A percentile compares a stretch with the other conserved stretches of the same genome.
These are phyloP conservation scores for Epinephelus coioides DNA, from an alignment of 2,797 vertebrate species.

Conservation along the genomic window DNA sequence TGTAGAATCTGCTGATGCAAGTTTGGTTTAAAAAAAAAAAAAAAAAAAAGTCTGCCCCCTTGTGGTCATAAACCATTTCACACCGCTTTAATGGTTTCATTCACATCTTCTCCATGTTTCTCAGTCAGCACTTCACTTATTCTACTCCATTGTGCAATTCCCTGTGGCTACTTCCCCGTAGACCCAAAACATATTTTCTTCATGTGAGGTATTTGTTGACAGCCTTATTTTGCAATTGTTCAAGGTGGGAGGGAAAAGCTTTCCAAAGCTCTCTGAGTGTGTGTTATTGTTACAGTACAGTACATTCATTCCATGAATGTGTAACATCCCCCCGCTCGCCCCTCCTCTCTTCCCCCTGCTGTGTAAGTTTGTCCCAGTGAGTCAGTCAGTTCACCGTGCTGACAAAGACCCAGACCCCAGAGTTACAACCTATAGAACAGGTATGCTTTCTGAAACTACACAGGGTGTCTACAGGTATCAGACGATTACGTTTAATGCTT, in stretches of 20 bases:
- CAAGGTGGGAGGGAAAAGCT: conserved; percentile 61
- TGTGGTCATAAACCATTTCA: conserved; percentile 7
- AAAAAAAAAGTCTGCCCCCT: neutral
- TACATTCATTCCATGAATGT: conserved; percentile 69
- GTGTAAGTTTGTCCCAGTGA: conserved; percentile 67
- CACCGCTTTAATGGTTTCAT: conserved; percentile 46
- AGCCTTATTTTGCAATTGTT: conserved; percentile 78
- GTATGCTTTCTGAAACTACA: conserved; percentile 10
- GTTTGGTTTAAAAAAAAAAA: neutral
- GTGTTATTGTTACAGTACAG: conserved; percentile 75
- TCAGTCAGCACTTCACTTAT: conserved; percentile 55
- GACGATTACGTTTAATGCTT: too few species aligned
- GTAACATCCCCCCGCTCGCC: conserved; percentile 47
- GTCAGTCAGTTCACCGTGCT: conserved; percentile 61
- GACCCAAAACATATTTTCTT: conserved; percentile 69
- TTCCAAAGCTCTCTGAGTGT: conserved; percentile 48
- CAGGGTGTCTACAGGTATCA: too few species aligned
- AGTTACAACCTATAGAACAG: conserved; percentile 49
- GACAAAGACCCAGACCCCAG: conserved; percentile 55
- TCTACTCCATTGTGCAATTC: conserved; percentile 70
- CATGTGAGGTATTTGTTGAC: conserved; percentile 75
- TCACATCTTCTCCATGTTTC: conserved; percentile 37
- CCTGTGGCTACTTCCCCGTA: conserved; percentile 50
- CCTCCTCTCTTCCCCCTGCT: conserved; percentile 45
- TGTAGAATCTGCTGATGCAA: neutral